Conservation (phyloP, 2,113 vertebrate species). For the Cryptomyrus ogoouensis region DNA sequence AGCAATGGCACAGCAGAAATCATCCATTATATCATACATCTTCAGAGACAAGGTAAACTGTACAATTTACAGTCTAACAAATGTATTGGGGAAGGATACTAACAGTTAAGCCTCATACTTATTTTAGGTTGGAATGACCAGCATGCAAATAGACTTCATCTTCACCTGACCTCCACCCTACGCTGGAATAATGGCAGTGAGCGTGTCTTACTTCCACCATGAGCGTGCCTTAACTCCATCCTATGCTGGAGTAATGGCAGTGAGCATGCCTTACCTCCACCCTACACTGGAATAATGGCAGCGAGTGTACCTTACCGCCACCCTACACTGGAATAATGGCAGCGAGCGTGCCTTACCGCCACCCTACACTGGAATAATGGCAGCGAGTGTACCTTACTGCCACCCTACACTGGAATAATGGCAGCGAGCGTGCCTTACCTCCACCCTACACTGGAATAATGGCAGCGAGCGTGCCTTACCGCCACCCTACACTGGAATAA, state of each 20-base stretch:
- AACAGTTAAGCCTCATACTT: not conserved
- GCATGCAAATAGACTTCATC: not conserved
- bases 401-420: not conserved
- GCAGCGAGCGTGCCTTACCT: no score
- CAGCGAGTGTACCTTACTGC: constrained; percentile 26
- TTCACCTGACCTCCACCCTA: not conserved
- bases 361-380: no score
- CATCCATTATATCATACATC: not conserved
- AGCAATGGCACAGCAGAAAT: not conserved
- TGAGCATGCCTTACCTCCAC: constrained; percentile 66
- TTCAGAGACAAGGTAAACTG: not conserved
- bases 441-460: not conserved
- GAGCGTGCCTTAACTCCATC: not conserved
- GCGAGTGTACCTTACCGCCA: constrained; percentile 58
- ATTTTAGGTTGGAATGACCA: not conserved
- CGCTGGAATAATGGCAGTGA: not conserved
- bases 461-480: constrained; percentile 47
- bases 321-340: constrained; percentile 16
- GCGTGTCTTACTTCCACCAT: constrained; percentile 66
- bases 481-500: constrained; percentile 70
- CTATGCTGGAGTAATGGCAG: not conserved
- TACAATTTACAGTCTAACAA: not conserved
- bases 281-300: constrained; percentile 52
- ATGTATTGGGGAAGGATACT: not conserved
- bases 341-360: no score